Percentiles rank a stretch among this genome's conserved stretches.
Conservation (phyloP, 2,113 vertebrate genomes). For the Triplophysa rosa region DNA sequence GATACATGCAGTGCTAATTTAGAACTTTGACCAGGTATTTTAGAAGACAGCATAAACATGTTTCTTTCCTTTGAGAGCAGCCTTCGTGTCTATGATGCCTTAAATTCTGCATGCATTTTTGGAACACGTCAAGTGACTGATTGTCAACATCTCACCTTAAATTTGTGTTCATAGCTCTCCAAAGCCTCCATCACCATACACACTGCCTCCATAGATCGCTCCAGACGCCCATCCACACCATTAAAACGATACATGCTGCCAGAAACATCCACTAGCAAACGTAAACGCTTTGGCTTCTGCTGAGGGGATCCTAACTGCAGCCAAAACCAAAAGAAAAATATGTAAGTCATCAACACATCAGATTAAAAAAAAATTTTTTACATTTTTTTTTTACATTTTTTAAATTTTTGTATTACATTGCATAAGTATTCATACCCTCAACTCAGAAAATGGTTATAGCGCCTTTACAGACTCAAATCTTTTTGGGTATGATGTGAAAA, state of each 20-base stretch:
- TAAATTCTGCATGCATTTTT: not conserved
- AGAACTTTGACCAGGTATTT: too few species aligned
- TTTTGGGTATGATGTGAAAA: too few species aligned
- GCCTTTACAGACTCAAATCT: too few species aligned
- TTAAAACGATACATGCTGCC: constrained; percentile 99
- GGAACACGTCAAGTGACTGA: not conserved
- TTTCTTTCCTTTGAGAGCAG: too few species aligned
- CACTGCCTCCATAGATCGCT: constrained; percentile 95
- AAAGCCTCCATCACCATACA: constrained; percentile 99
- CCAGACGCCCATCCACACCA: constrained; percentile 87
- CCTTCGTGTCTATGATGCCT: not conserved
- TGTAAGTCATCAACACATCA: not conserved
- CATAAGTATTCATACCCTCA: too few species aligned
- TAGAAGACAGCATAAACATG: too few species aligned
- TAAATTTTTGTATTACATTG: too few species aligned
- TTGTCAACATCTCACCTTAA: constrained; percentile 81
- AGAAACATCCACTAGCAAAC: constrained; percentile 88
- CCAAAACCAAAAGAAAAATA: constrained; percentile 7
- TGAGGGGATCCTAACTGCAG: constrained; percentile 86
- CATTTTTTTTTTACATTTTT: too few species aligned
- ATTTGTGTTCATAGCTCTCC: constrained; percentile 92
- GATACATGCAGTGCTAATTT: too few species aligned
- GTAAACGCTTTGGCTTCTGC: constrained; percentile 90
- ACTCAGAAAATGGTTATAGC: too few species aligned
- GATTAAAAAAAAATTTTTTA: too few species aligned